phyloP scores from a whole-genome alignment of 2,888 invertebrate species.

The Acronicta psi region DNA sequence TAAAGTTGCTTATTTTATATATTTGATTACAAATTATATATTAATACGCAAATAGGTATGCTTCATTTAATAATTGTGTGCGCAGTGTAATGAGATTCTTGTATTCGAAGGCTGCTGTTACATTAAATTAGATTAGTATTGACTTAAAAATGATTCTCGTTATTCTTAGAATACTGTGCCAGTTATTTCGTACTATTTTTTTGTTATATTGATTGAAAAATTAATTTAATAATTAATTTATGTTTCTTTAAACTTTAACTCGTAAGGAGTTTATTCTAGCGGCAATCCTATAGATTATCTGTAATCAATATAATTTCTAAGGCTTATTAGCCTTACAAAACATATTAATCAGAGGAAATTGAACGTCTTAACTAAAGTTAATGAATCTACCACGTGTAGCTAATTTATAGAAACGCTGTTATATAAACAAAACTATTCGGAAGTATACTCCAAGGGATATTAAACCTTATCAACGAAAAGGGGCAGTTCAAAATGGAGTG shows the following conservation, averaged over 20 bases:
- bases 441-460: constrained; percentile 25
- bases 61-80: constrained; percentile 12
- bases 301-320: too few relatives aligned
- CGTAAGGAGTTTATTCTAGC: too few relatives aligned
- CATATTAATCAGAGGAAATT: constrained; percentile 47
- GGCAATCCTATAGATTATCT: too few relatives aligned
- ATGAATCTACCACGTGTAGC: constrained; percentile 38
- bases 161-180: too few relatives aligned
- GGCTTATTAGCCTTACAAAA: constrained; percentile 20
- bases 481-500: constrained; percentile 29
- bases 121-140: constrained; percentile 10
- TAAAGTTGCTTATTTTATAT: constrained; percentile 4
- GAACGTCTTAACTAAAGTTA: constrained; percentile 31
- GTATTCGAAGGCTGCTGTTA: not conserved
- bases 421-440: constrained; percentile 41
- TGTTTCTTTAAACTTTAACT: too few relatives aligned
- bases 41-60: constrained; percentile 1
- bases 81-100: constrained; percentile 9
- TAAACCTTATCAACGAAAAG: constrained; percentile 12
- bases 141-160: not conserved
- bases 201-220: too few relatives aligned
- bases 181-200: too few relatives aligned
- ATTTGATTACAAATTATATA: constrained; percentile 10
- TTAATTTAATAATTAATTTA: too few relatives aligned
- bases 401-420: constrained; percentile 35